Percentiles rank a stretch among this genome's conserved stretches.
These are phyloP conservation scores for Grammomys surdaster DNA, from an alignment of 2,113 vertebrate species.

Conservation along the genomic window DNA sequence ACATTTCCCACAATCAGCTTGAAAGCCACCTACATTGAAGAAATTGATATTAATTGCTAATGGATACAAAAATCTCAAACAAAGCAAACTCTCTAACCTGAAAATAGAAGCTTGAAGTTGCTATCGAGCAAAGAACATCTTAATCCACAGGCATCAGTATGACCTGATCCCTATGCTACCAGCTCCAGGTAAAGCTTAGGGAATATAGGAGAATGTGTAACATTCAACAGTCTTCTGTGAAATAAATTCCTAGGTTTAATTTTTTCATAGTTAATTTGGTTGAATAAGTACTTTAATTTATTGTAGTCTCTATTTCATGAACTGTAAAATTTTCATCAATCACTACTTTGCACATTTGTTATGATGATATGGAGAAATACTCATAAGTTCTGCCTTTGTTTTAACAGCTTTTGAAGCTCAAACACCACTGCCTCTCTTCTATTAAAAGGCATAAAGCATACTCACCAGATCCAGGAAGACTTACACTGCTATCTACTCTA, in stretches of 20 bases:
- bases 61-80: constrained; percentile 36
- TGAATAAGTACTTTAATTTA: not conserved
- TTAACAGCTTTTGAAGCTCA: not conserved
- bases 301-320: constrained; percentile 4
- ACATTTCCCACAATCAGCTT: constrained; percentile 72
- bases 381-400: not conserved
- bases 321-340: not conserved
- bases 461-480: not conserved
- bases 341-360: not conserved
- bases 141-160: not conserved
- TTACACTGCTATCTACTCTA: not conserved
- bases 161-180: not conserved
- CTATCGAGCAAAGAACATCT: not conserved
- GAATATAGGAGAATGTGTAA: accelerated
- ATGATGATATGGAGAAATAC: not conserved
- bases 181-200: not conserved
- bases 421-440: not conserved
- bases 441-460: not conserved
- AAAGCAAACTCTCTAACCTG: constrained; percentile 69
- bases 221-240: not conserved
- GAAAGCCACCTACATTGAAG: not conserved
- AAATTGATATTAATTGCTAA: constrained; percentile 69
- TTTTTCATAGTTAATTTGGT: not conserved
- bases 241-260: not conserved
- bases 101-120: constrained; percentile 73